Base-by-base conservation (phyloP, 2,888 invertebrate species). In the Halocaridina rubra region DNA sequence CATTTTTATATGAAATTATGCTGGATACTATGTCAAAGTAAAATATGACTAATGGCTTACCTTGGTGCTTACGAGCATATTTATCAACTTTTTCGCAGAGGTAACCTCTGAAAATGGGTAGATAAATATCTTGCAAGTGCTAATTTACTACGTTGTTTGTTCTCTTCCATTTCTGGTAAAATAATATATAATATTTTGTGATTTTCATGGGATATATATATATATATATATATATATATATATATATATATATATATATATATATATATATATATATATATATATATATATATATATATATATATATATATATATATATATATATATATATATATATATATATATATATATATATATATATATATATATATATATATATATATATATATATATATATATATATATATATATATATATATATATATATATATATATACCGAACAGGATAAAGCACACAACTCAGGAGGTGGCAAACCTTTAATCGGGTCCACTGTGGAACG, bases 211-310 rank as follows among this genome's bases (percentile, higher is more conserved):
- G 71, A 80, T 72, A 80, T 72, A 80, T 72, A 80, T 80, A 80
- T 71, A 80, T 80, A 80, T 72, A 80, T 72, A 80, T 71, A 72
- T 80, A 72, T 80, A 71, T 71, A 71, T 80, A 72, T 71, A 71
- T 72, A 72, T 72, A 80, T 69, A 72, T 71, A 71, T 71, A 72
- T 80, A 78, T 78, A 64, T 78, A 78, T 64, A 80, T 77, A 77
- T 64, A 80, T 77, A 80, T 64, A 77, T 39, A 53, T 24, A 75
- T 67, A 77, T 77, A 80, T 46, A 71, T 71, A 69, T 71, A 69
- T 46, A 69, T 71, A 72, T 80, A 80, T 71, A 16, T 30, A 24
- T 24, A 30, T 39, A 29, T 39, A 72, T 39, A 72, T 39, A 72
- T 39, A 72, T 39, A 72, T 39, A 29, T 39, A 29, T 39, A 29